Evolutionary conservation across 2,888 invertebrate genomes (phyloP).

Genomic region (Willowsia nigromaculata): DNA sequence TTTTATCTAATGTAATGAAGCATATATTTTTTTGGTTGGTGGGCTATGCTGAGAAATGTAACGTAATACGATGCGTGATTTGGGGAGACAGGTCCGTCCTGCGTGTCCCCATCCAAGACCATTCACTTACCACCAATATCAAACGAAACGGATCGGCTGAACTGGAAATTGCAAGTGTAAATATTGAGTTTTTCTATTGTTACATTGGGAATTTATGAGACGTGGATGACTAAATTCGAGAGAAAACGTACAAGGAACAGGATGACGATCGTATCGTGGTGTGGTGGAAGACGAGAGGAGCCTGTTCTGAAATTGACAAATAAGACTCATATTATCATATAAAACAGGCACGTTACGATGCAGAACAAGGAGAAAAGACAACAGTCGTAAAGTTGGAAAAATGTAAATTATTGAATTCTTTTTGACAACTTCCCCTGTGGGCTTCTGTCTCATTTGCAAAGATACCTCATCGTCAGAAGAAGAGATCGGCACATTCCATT

Average conservation of each 20-base stretch:
- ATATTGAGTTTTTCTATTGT: conserved; percentile 62
- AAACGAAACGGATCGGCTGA: not conserved
- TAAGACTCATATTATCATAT: conserved; percentile 5
- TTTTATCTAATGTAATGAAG: no score
- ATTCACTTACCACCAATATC: not conserved
- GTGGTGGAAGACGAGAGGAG: not conserved
- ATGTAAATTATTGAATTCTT: conserved; percentile 56
- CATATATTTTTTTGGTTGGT: not conserved
- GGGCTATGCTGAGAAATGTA: not conserved
- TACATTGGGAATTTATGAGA: conserved; percentile 66
- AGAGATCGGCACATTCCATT: conserved; percentile 57
- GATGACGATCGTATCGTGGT: not conserved
- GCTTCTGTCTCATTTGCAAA: conserved; percentile 42
- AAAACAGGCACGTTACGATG: not conserved
- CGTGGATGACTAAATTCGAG: conserved; percentile 59
- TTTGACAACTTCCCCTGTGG: conserved; percentile 68
- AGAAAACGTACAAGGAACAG: not conserved
- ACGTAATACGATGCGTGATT: not conserved
- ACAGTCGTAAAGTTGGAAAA: conserved; percentile 41
- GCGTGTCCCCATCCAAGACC: not conserved
- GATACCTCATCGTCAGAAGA: not conserved
- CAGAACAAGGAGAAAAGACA: not conserved
- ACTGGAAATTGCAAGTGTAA: conserved; percentile 66
- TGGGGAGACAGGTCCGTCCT: not conserved
- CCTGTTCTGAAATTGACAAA: conserved; percentile 14